phyloP scores from a whole-genome alignment of 2,888 invertebrate genomes.

The Erebia aethiops region DNA sequence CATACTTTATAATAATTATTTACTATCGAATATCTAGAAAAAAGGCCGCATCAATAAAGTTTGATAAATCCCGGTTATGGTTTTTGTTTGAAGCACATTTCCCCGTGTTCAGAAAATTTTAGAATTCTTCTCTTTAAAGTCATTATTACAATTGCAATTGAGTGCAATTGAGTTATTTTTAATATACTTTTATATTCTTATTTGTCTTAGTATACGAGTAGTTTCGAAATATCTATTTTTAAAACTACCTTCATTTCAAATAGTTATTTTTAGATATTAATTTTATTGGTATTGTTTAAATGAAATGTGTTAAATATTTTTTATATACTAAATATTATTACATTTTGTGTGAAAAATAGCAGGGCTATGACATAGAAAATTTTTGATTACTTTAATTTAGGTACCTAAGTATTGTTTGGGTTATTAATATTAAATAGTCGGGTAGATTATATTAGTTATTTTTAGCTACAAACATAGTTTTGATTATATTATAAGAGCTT shows the following conservation, averaged over 20 bases:
- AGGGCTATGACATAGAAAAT: neutral
- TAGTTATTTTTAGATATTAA: neutral
- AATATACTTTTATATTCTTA: neutral
- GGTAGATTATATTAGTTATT: neutral
- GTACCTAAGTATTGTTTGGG: neutral
- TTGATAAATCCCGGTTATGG: neutral
- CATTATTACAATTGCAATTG: too few relatives aligned
- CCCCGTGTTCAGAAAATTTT: neutral
- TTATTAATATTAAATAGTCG: neutral
- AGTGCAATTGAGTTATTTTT: neutral
- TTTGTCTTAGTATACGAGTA: neutral
- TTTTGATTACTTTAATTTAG: neutral
- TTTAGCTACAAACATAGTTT: neutral
- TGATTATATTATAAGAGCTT: neutral
- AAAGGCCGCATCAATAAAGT: neutral
- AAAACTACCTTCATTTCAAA: neutral
- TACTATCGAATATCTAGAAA: neutral
- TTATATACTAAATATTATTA: neutral
- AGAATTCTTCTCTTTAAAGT: neutral
- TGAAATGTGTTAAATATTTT: neutral
- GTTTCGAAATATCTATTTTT: neutral
- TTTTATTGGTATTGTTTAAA: neutral
- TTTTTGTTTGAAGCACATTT: neutral
- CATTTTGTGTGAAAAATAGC: constrained; percentile 3
- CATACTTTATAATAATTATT: neutral